These are phyloP conservation scores for Crambe crambe DNA, from an alignment of 37 sponge, comb jelly and placozoan species.

Conservation along the genomic window DNA sequence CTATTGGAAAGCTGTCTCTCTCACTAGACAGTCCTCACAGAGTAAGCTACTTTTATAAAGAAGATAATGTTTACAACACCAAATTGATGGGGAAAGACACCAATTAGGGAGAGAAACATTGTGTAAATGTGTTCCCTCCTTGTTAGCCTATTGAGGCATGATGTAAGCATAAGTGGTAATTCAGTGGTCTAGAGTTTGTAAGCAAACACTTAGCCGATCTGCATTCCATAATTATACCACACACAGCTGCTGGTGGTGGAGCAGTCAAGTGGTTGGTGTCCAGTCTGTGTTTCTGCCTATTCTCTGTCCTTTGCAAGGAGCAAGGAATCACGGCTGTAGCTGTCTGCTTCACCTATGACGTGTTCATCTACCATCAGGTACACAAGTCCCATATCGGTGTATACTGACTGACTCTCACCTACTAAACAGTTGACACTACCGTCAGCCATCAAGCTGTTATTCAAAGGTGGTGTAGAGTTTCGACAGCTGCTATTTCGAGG, in stretches of 20 bases:
- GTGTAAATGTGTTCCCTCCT: no score
- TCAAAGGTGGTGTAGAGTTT: not conserved
- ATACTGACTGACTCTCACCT: not conserved
- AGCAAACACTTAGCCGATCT: no score
- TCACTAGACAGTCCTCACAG: not conserved
- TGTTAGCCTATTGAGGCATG: no score
- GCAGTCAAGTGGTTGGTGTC: conserved; percentile 16
- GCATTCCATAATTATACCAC: not conserved
- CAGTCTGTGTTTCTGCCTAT: conserved; percentile 29
- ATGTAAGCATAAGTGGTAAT: no score
- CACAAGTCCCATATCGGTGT: not conserved
- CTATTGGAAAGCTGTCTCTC: conserved; percentile 25
- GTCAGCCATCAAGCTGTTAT: not conserved
- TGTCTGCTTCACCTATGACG: conserved; percentile 70
- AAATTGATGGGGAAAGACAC: no score
- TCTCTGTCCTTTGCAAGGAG: conserved; percentile 86
- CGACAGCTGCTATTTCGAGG: conserved; percentile 12
- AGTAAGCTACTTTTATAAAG: no score
- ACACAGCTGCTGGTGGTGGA: not conserved
- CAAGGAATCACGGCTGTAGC: conserved; percentile 87
- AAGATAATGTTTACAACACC: no score
- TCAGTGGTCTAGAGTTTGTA: no score
- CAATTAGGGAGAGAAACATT: no score
- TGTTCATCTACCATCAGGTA: conserved; percentile 38
- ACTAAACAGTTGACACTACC: conserved; percentile 3